A percentile compares a stretch with the other conserved stretches of the same genome.
phyloP scores from a whole-genome alignment of 2,888 invertebrate species.

The Scaptomyza parva region DNA sequence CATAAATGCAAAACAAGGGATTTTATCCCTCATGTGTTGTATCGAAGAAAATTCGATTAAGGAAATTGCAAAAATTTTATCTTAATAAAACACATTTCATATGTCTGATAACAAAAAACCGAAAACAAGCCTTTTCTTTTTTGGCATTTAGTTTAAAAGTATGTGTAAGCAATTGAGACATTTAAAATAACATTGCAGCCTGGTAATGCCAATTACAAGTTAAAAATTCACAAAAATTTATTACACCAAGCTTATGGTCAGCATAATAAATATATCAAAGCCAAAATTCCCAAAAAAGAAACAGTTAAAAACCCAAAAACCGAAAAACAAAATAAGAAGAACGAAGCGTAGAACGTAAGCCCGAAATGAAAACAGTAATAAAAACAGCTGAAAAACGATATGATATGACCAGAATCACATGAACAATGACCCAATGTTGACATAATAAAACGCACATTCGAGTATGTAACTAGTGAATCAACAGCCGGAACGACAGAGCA shows the following conservation, averaged over 20 bases:
- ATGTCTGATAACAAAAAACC: background rate
- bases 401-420: constrained; percentile 49
- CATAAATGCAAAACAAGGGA: constrained; percentile 15
- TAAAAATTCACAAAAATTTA: constrained; percentile 64
- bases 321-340: constrained; percentile 44
- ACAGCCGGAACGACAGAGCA: constrained; percentile 50
- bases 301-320: constrained; percentile 28
- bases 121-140: too few species aligned
- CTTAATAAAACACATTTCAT: background rate
- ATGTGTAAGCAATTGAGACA: background rate
- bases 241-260: constrained; percentile 68
- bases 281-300: constrained; percentile 61
- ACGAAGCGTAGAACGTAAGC: constrained; percentile 1
- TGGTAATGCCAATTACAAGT: constrained; percentile 55
- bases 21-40: constrained; percentile 1
- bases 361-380: constrained; percentile 10
- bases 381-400: constrained; percentile 46
- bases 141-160: background rate
- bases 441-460: constrained; percentile 76
- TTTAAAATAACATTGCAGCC: constrained; percentile 23
- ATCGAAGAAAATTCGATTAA: background rate
- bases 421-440: constrained; percentile 77
- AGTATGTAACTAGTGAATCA: constrained; percentile 69
- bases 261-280: constrained; percentile 74
- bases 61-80: constrained; percentile 24